Conservation (phyloP, 2,888 invertebrate species). For the Lampropteryx suffumata region DNA sequence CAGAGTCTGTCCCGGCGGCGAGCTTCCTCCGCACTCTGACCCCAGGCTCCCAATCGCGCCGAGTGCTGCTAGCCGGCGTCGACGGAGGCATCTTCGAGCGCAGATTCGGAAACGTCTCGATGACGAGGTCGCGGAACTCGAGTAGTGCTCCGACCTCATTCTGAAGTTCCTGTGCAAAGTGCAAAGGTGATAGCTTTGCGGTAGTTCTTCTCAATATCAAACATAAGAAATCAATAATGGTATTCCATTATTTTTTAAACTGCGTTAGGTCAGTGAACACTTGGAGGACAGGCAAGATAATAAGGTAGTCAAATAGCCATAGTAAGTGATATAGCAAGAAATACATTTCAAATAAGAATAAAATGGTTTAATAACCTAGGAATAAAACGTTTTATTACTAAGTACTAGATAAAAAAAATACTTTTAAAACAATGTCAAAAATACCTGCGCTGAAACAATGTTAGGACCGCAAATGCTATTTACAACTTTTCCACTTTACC, state of each 20-base stretch:
- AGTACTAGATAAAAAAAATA: too few relatives aligned
- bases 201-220: too few relatives aligned
- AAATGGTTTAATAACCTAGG: too few relatives aligned
- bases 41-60: constrained; percentile 91
- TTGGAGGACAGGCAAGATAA: too few relatives aligned
- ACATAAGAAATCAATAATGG: too few relatives aligned
- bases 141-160: constrained; percentile 95
- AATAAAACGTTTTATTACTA: too few relatives aligned
- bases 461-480: constrained; percentile 14
- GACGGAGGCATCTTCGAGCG: constrained; percentile 92
- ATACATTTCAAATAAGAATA: too few relatives aligned
- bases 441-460: constrained; percentile 14
- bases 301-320: too few relatives aligned
- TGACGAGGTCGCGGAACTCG: constrained; percentile 96
- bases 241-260: too few relatives aligned
- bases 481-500: constrained; percentile 27
- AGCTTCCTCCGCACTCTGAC: constrained; percentile 87
- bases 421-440: neutral
- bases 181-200: constrained; percentile 3
- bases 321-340: too few relatives aligned
- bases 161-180: constrained; percentile 87
- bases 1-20: constrained; percentile 69
- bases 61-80: constrained; percentile 75
- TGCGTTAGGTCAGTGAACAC: too few relatives aligned
- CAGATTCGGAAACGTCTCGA: constrained; percentile 96